Percentiles rank a stretch among this genome's conserved stretches.
These are phyloP conservation scores for Pentalonia nigronervosa DNA, from an alignment of 1,140 invertebrate species.

Conservation along the genomic window DNA sequence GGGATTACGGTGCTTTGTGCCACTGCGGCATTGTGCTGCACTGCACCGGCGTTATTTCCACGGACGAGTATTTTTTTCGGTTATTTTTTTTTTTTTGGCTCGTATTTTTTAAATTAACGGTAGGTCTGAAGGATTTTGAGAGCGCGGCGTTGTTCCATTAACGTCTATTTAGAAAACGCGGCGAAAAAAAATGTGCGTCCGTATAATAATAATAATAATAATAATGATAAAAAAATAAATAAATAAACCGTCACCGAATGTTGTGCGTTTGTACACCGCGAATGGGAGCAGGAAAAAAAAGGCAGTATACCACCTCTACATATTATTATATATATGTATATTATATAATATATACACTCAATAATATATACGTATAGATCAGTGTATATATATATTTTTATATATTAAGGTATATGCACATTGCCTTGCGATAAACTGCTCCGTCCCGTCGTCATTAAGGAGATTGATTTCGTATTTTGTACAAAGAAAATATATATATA, in stretches of 20 bases:
- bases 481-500: neutral
- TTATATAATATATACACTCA: neutral
- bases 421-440: constrained; percentile 1
- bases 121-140: constrained; percentile 37
- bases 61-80: neutral
- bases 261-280: neutral
- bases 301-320: neutral
- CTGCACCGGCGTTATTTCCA: neutral
- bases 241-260: constrained; percentile 13
- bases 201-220: constrained; percentile 1
- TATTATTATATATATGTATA: neutral
- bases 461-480: constrained; percentile 50
- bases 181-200: neutral
- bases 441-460: constrained; percentile 38
- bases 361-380: neutral
- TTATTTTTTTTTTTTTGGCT: neutral
- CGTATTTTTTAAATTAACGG: constrained; percentile 57
- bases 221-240: constrained; percentile 28
- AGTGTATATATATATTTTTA: neutral
- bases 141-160: constrained; percentile 43
- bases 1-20: constrained; percentile 39
- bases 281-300: neutral
- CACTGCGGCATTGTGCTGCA: neutral
- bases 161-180: constrained; percentile 53
- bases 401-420: neutral